Evolutionary conservation across 2,888 invertebrate genomes (phyloP).

Genomic region (Caenorhabditis angaria): DNA sequence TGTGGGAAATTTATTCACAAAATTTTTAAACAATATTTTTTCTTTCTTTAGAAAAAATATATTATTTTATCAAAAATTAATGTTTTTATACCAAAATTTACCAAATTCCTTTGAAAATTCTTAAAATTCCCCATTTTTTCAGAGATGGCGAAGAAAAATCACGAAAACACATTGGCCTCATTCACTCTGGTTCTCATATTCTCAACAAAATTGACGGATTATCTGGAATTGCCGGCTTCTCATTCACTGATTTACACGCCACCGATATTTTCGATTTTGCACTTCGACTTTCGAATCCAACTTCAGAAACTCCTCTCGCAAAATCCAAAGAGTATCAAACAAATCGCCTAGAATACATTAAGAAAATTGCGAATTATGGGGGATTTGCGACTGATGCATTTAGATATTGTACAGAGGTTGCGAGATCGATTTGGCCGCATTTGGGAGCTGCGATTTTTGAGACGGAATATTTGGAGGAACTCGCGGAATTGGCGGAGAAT

Average conservation of each 20-base stretch:
- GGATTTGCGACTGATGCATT: constrained; percentile 61
- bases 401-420: constrained; percentile 53
- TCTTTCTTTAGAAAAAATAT: too few relatives aligned
- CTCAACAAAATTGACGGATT: constrained; percentile 30
- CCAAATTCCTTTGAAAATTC: neutral
- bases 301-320: constrained; percentile 38
- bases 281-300: constrained; percentile 49
- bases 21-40: too few relatives aligned
- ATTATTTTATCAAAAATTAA: too few relatives aligned
- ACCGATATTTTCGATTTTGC: constrained; percentile 71
- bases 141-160: constrained; percentile 39
- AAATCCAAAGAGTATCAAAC: constrained; percentile 56
- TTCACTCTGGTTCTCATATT: constrained; percentile 36
- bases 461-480: constrained; percentile 30
- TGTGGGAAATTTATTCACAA: too few relatives aligned
- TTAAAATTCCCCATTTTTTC: neutral
- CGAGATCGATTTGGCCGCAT: constrained; percentile 47
- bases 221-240: constrained; percentile 30
- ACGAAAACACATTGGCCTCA: constrained; percentile 32
- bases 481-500: constrained; percentile 62
- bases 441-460: constrained; percentile 32
- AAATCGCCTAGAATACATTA: constrained; percentile 60
- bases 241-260: constrained; percentile 68
- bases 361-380: constrained; percentile 61
- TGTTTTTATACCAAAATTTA: too few relatives aligned